Evolutionary conservation across 2,113 vertebrate genomes (phyloP), one percentile per base, ranked within the genome.

Genomic region (Xiphophorus maculatus): DNA sequence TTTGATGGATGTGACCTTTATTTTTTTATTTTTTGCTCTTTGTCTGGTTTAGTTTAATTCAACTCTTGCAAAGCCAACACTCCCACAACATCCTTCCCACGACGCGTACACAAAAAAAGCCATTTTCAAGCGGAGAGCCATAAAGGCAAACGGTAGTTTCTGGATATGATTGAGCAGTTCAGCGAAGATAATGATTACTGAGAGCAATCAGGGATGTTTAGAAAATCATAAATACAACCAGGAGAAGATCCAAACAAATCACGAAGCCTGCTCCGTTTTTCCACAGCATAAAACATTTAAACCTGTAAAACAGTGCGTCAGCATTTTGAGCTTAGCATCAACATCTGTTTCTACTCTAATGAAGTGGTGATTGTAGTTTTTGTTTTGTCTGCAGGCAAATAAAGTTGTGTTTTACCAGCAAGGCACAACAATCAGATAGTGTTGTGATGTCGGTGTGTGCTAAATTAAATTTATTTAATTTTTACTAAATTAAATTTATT

Each of bases 321-420:
- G 67, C 67, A 78, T 76, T 85, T 83, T 69, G 68, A 68, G 74
- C 64, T 72, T 66, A 44, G 77, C 60, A 66, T 69, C 78, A 80
- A 81, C 89, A 88, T 90, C 87, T 90, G 91, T 81, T 90, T 84
- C 69, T 89, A 87, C 92, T 93, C 89, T 89, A 86, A 91, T 90
- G 77, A 70, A 70, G 75, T 71, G 78, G 76, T 82, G 87, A 91
- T 90, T 90, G 85, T 76, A 51, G 77, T 76, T 71, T 77, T 78
- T 93, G 90, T 93, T 94, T 87, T 90, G 90, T 93, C 91, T 94
- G 73, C 80, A 87, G 80, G 72, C 77, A 2, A 69, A 54, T 80
- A 72, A 88, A 83, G 71, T 84, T 93, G 89, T 84, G 91, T 93
- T 93, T 87, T 76, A 80, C 77, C 76, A 35, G 79, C 85, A 68